Evolutionary conservation across 2,113 vertebrate species (phyloP), one percentile per base, ranked within the genome.

Genomic region (Nyctereutes procyonoides): DNA sequence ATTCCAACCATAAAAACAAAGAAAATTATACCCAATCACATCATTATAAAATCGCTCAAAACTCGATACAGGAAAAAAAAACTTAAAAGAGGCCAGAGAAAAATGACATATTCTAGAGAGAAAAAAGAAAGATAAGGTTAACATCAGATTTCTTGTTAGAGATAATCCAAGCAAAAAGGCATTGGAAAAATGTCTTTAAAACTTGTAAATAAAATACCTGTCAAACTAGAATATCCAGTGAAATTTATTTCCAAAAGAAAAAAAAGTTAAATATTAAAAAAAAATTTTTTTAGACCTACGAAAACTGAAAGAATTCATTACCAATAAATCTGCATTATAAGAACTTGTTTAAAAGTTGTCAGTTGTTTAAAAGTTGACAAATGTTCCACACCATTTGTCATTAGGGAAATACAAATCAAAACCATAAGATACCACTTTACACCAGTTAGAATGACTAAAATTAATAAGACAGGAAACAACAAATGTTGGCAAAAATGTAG

Each of bases 261-360:
- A 65, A 53, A 35, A 30, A 48, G 8, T 30, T 77, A 77, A 30
- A 30, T 51, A 51, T 26, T 77, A 28, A 10, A 10, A 28, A 53
- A 32, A 79, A 35, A 32, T 6, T 26, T 32, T 62, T 90, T 91
- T 79, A 93, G 87, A 35, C 9, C 56, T 48, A 86, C 2, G 30
- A 65, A 88, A 95, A 60, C 22, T 84, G 77, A 88, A 95, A 92
- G 38, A 92, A 95, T 28, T 79, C 10, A 62, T 79, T n/a, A 60
- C 28, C 20, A 85, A 71, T n/a, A 71, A 35, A 82, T 19, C 3
- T 7, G n/a, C 17, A 38, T n/a, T 67, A 51, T 3, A 96, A 84
- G 35, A 85, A 91, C 93, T 58, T 58, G 38, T 26, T 85, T 22
- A 94, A 26, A 43, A 43, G 43, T 43, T 43, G 43, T 43, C 43